phyloP scores from a whole-genome alignment of 2,888 invertebrate species.

The Drosophila diplacantha region DNA sequence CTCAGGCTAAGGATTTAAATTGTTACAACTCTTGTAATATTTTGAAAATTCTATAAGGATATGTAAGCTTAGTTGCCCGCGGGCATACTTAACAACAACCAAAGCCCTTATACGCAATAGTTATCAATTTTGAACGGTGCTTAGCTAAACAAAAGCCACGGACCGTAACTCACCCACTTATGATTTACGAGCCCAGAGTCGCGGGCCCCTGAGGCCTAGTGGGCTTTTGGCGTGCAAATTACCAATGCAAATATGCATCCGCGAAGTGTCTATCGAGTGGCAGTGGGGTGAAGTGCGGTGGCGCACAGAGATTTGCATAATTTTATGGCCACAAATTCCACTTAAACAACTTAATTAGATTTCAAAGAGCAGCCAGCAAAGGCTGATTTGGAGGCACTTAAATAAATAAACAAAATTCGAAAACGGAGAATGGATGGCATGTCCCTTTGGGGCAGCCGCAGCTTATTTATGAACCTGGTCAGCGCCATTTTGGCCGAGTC shows the following conservation, averaged over 20 bases:
- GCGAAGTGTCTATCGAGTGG: constrained; percentile 26
- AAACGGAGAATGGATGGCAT: constrained; percentile 50
- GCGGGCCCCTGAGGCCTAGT: constrained; percentile 24
- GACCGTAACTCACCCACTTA: constrained; percentile 48
- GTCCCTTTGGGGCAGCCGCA: constrained; percentile 59
- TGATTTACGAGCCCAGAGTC: constrained; percentile 53
- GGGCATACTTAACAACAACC: background rate
- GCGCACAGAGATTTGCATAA: constrained; percentile 59
- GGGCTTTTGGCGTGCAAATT: constrained; percentile 53
- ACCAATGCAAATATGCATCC: constrained; percentile 56
- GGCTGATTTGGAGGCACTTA: constrained; percentile 64
- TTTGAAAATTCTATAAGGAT: background rate
- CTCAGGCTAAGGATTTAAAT: background rate
- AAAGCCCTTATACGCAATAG: background rate
- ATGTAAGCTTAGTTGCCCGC: background rate
- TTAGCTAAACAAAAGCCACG: constrained; percentile 9
- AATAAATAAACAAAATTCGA: constrained; percentile 55
- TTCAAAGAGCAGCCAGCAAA: constrained; percentile 49
- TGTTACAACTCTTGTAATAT: background rate
- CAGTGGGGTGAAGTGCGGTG: constrained; percentile 24
- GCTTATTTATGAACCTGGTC: constrained; percentile 56
- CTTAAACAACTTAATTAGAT: constrained; percentile 69
- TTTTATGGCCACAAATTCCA: constrained; percentile 68
- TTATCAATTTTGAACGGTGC: constrained; percentile 10
- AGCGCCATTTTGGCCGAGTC: constrained; percentile 52